Base-by-base conservation (phyloP, 2,888 invertebrate genomes). In the Arrhopalites spinosus region DNA sequence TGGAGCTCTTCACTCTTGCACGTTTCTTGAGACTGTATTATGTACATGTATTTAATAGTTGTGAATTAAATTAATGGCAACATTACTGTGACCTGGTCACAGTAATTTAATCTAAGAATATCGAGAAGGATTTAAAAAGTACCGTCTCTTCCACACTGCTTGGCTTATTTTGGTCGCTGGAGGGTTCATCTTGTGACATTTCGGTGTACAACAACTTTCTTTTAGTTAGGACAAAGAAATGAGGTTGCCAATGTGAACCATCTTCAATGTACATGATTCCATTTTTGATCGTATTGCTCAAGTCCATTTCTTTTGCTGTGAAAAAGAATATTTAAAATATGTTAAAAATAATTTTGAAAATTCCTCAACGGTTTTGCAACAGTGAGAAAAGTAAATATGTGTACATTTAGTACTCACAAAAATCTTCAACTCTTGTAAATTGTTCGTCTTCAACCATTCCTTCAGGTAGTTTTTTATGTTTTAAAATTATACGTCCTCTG, bases 391-490 rank as follows among this genome's bases (percentile, higher is more conserved):
- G n/a, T n/a, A n/a, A n/a, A n/a, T n/a, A n/a, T n/a, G n/a, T n/a
- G n/a, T n/a, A n/a, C n/a, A n/a, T n/a, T 13, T 7, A n/a, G 56
- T 56, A 56, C 81, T 78, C 79, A 79, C 47, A 77, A 69, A 76
- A 77, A 77, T 91, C 91, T 82, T 90, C 91, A 66, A 86, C 87
- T 76, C 87, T 86, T 78, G 89, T 81, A 77, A 88, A 82, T 82
- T 91, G 89, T 0, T 90, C 89, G 20, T 77, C 78, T 63, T 79
- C 79, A 45, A 73, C 74, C 17, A 68, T 69, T 61, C 90, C 92
- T 1, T 93, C 95, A 81, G 96, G 95, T 17, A 97, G 87, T 84
- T 97, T 97, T 84, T 96, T 96, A 84, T 97, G 96, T 86, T 97
- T 95, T 2, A 80, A 56, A 59, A 80, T 80, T 36, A 81, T 80